Evolutionary conservation across 2,888 invertebrate species (phyloP).

Genomic region (Stenoptilia bipunctidactyla): DNA sequence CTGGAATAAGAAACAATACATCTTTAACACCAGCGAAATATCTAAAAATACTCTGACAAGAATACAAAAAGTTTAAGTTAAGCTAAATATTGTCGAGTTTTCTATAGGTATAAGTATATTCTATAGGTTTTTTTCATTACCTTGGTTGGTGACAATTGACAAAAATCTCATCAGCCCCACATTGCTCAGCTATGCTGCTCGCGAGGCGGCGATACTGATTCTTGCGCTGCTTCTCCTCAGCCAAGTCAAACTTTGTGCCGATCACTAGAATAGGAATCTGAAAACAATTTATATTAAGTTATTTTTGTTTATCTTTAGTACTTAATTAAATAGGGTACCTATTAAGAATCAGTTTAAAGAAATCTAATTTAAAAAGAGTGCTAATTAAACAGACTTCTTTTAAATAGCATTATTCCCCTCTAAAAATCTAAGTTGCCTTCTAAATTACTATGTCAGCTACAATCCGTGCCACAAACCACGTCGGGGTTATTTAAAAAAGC

Average conservation of each 20-base stretch:
- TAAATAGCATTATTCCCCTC: too few relatives aligned
- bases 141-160: conserved; percentile 78
- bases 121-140: conserved; percentile 17
- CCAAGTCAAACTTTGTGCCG: conserved; percentile 92
- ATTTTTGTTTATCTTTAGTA: conserved; percentile 1
- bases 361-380: not conserved
- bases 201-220: conserved; percentile 67
- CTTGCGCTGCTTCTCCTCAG: conserved; percentile 80
- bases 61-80: too few relatives aligned
- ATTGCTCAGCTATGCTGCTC: conserved; percentile 87
- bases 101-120: too few relatives aligned
- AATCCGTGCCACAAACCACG: too few relatives aligned
- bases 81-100: too few relatives aligned
- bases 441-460: too few relatives aligned
- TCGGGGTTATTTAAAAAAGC: too few relatives aligned
- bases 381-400: too few relatives aligned
- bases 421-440: too few relatives aligned
- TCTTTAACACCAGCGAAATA: too few relatives aligned
- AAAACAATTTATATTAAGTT: conserved; percentile 21
- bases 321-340: not conserved
- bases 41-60: too few relatives aligned
- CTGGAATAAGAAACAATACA: conserved; percentile 46
- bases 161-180: conserved; percentile 94
- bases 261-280: conserved; percentile 94
- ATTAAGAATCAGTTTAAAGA: not conserved